phyloP scores from a whole-genome alignment of 35 echinoderm and acorn worm genomes.

The Lytechinus variegatus region DNA sequence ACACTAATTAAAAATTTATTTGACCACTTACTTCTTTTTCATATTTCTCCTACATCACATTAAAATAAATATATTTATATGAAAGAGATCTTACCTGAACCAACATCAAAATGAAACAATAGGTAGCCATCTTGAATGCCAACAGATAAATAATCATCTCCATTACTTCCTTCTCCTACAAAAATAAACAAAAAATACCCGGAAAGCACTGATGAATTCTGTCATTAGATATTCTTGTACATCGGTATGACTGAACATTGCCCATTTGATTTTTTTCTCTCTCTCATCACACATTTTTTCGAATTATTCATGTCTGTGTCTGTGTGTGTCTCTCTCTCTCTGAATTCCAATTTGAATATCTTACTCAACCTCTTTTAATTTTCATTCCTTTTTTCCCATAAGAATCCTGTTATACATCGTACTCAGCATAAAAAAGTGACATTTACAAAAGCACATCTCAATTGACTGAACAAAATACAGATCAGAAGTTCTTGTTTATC shows the following conservation, averaged over 20 bases:
- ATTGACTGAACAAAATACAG: background rate
- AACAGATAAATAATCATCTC: constrained; percentile 80
- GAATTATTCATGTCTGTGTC: background rate
- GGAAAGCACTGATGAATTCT: no score
- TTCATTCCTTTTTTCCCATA: no score
- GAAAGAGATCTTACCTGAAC: constrained; percentile 66
- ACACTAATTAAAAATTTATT: no score
- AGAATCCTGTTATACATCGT: no score
- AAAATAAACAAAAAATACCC: background rate
- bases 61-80: background rate
- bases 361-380: no score
- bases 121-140: constrained; percentile 78
- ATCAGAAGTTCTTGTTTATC: background rate
- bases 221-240: background rate
- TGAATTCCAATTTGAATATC: background rate
- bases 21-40: no score
- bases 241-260: background rate
- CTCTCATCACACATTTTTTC: background rate
- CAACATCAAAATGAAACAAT: constrained; percentile 71
- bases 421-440: no score
- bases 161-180: constrained; percentile 50
- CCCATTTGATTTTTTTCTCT: background rate
- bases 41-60: no score
- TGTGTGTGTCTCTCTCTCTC: background rate
- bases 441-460: no score